Percentiles rank a stretch among this genome's conserved stretches.
Evolutionary conservation across 2,888 invertebrate species (phyloP).

Genomic region (Stomorhina lunata): DNA sequence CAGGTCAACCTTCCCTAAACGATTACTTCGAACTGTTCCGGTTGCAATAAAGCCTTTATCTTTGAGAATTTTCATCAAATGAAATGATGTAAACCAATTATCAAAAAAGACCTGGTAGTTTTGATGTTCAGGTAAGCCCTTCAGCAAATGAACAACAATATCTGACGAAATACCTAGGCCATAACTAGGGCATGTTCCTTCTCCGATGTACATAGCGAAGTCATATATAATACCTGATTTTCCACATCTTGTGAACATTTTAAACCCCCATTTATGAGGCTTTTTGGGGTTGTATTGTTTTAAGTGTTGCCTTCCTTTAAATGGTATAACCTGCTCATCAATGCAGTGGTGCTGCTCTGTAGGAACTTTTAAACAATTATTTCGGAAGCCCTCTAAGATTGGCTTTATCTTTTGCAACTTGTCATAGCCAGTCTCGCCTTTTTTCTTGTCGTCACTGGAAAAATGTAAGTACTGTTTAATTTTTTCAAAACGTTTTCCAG

Average conservation of each 20-base stretch:
- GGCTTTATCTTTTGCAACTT: constrained; percentile 12
- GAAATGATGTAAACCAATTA: constrained; percentile 45
- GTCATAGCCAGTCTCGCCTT: constrained; percentile 2
- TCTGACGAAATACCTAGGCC: constrained; percentile 45
- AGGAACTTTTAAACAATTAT: constrained; percentile 2
- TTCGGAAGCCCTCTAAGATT: constrained; percentile 16
- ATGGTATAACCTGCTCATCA: background rate
- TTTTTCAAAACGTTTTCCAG: constrained; percentile 16
- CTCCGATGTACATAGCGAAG: background rate
- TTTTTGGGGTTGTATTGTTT: background rate
- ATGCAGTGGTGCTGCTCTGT: background rate
- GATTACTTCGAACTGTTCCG: constrained; percentile 24
- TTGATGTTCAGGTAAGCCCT: constrained; percentile 38
- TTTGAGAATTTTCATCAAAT: constrained; percentile 15
- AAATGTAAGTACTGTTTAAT: background rate
- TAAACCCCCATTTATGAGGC: background rate
- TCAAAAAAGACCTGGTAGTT: constrained; percentile 51
- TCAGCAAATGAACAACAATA: constrained; percentile 34
- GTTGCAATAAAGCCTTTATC: constrained; percentile 15
- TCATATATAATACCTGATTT: background rate
- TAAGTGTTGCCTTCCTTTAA: background rate
- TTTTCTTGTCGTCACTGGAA: too few species aligned
- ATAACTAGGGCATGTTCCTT: constrained; percentile 32
- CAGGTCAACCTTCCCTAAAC: constrained; percentile 14
- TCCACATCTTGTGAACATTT: background rate